phyloP scores from a whole-genome alignment of 2,797 vertebrate species.

The Eupleurogrammus muticus region DNA sequence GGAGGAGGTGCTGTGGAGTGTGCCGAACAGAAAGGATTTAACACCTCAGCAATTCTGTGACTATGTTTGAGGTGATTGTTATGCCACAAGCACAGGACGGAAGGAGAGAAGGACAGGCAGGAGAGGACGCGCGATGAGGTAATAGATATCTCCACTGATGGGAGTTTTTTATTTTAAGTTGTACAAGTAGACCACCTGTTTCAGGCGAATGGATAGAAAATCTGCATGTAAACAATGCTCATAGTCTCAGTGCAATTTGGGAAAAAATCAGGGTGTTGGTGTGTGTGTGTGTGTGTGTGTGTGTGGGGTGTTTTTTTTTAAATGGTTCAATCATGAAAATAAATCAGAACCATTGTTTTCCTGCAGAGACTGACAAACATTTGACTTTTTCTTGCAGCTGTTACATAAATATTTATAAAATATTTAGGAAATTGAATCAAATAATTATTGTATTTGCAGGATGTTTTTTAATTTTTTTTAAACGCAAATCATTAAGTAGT shows the following conservation, averaged over 20 bases:
- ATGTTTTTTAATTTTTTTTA: no score
- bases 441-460: no score
- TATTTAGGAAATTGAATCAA: no score
- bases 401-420: no score
- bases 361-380: no score
- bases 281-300: no score
- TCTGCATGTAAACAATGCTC: slow-evolving; percentile 93
- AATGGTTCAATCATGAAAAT: no score
- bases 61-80: slow-evolving; percentile 88
- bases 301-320: no score
- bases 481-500: no score
- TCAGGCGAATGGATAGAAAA: slow-evolving; percentile 87
- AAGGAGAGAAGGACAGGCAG: slow-evolving; percentile 27
- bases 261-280: no score
- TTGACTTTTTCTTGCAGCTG: no score
- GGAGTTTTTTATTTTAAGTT: slow-evolving; percentile 40
- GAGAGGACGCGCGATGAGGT: slow-evolving; percentile 18
- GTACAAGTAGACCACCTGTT: slow-evolving; percentile 31
- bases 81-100: slow-evolving; percentile 53
- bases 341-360: no score
- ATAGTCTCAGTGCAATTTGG: slow-evolving; percentile 13
- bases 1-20: slow-evolving; percentile 78
- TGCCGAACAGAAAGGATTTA: slow-evolving; percentile 90
- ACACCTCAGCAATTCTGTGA: slow-evolving; percentile 91
- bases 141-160: slow-evolving; percentile 27